These are phyloP conservation scores for Ptiloglossa arizonensis DNA, from an alignment of 1,140 invertebrate species.

Conservation along the genomic window DNA sequence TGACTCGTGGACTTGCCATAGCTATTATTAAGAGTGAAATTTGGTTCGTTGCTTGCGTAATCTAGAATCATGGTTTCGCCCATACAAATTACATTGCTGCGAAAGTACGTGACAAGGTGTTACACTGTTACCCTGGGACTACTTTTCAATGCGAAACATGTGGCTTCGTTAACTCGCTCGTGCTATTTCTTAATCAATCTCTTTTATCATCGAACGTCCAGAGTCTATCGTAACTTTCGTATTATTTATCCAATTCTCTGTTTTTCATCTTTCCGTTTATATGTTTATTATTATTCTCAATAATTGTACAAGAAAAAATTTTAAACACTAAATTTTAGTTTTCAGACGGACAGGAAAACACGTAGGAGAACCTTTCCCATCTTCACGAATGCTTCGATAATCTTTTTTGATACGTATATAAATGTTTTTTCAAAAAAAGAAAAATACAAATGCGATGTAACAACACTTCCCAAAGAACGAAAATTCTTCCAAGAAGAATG, in stretches of 20 bases:
- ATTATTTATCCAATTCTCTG: not conserved
- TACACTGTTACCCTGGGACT: not conserved
- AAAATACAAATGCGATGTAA: no score
- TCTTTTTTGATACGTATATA: no score
- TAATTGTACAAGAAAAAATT: no score
- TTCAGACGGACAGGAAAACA: no score
- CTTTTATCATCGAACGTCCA: not conserved
- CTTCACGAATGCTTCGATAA: no score
- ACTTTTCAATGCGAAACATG: constrained; percentile 19
- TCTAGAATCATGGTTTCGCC: constrained; percentile 13
- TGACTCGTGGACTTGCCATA: constrained; percentile 1
- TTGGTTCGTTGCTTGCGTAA: constrained; percentile 21
- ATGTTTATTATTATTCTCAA: no score
- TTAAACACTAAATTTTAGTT: no score
- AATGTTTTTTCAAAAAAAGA: no score
- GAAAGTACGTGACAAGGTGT: constrained; percentile 22
- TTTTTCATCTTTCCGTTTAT: not conserved
- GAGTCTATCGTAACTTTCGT: not conserved
- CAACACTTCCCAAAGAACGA: no score
- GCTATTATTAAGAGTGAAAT: constrained; percentile 45
- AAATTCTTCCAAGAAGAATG: no score
- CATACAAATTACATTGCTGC: constrained; percentile 14
- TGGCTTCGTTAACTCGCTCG: not conserved
- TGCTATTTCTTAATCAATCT: constrained; percentile 22
- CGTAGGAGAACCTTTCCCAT: no score